Base-by-base conservation (phyloP, 1,140 invertebrate genomes). In the Drosophila tropicalis region DNA sequence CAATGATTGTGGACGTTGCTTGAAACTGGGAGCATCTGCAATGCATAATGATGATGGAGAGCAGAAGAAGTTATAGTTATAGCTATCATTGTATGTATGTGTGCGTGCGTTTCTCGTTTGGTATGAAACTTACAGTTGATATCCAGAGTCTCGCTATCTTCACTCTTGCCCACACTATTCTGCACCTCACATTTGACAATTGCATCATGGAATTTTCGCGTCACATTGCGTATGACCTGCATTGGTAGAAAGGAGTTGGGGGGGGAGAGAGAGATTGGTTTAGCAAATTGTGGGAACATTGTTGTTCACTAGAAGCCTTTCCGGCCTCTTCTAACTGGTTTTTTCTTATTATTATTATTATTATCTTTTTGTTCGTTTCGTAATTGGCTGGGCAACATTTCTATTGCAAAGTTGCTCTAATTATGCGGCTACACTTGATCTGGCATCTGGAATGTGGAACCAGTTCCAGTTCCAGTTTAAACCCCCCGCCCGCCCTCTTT, bases 121-220 rank as follows among this genome's bases (percentile, higher is more conserved):
- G 10, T 3, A 12, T 10, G n/a, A 39, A 15, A 90, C 95, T 96
- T 93, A 96, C 96, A 96, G 75, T 94, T 94, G 60, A 97, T 94
- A 86, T 96, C 95, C 63, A 97, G 89, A 1, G 94, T 96, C 91
- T 96, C 94, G 17, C 95, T 95, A 81, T 95, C 95, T 90, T 96
- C 95, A 81, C 95, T 95, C 73, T 95, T 95, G 12, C 96, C 96
- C 15, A 97, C 95, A 15, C 94, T 93, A 91, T 97, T 97, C 81
- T 95, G 94, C 6, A 96, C 96, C 92, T 97, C 96, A 92, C 97
- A 97, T 81, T 95, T 95, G 73, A 97, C 95, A 70, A 95, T 95
- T 19, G 95, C 94, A 72, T 96, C 94, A 91, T 97, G 95, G 79
- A 94, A 93, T 44, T 95, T 94, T 57, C 95, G 93, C 9, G 95